phyloP scores from a whole-genome alignment of 2,113 vertebrate species.

The Plecotus auritus region DNA sequence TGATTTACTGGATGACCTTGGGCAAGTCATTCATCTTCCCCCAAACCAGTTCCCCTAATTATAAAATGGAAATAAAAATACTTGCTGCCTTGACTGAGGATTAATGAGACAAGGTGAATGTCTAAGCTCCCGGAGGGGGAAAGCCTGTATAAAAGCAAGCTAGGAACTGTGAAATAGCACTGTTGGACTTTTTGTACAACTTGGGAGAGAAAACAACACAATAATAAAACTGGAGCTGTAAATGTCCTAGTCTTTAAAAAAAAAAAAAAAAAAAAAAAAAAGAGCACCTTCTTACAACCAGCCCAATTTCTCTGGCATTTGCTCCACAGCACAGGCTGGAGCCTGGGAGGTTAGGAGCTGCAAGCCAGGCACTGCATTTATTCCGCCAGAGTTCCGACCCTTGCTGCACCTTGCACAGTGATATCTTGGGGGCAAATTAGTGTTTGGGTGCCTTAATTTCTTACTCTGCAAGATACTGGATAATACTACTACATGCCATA shows the following conservation, averaged over 20 bases:
- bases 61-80: constrained; percentile 64
- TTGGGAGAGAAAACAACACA: not conserved
- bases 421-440: not conserved
- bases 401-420: not conserved
- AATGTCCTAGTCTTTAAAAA: not conserved
- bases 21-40: constrained; percentile 59
- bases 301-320: not conserved
- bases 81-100: constrained; percentile 15
- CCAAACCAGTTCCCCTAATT: constrained; percentile 52
- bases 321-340: not conserved
- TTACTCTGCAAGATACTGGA: not conserved
- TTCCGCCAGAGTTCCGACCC: not conserved
- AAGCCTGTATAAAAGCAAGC: not conserved
- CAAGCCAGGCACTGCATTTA: not conserved
- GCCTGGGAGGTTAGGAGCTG: too few species aligned
- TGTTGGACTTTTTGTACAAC: not conserved
- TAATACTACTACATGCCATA: too few species aligned
- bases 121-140: not conserved
- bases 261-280: not conserved
- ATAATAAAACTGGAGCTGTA: not conserved
- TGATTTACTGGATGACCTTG: constrained; percentile 66
- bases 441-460: not conserved
- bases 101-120: constrained; percentile 45
- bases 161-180: not conserved
- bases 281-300: not conserved